phyloP scores from a whole-genome alignment of 64 coral and sea anemone species.

The Actinia tenebrosa region DNA sequence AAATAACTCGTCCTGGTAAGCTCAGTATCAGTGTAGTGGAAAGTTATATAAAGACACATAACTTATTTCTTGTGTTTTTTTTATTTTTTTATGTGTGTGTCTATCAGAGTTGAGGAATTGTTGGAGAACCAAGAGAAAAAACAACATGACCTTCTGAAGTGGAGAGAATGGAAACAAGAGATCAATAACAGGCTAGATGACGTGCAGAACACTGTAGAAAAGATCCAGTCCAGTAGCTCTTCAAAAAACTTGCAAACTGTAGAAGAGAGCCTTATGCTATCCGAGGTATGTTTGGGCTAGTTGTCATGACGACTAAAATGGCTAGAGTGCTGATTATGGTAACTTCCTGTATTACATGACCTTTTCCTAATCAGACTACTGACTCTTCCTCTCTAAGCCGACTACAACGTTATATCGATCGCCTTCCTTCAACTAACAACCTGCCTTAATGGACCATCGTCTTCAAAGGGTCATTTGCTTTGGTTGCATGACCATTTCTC shows the following conservation, averaged over 20 bases:
- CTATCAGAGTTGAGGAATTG: not conserved
- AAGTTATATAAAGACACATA: not conserved
- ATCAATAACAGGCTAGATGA: not conserved
- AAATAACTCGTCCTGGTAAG: not conserved
- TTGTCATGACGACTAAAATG: not conserved
- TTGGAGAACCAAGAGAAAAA: not conserved
- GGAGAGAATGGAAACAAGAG: not conserved
- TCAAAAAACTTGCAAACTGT: not conserved
- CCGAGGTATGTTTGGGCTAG: not conserved
- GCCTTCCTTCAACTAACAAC: not conserved
- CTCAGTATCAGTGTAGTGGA: not conserved
- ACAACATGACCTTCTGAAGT: not conserved
- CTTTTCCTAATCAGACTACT: not conserved
- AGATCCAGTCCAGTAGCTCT: not conserved
- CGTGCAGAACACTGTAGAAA: not conserved
- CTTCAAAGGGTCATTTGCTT: not conserved
- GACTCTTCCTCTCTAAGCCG: not conserved
- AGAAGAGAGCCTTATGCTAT: not conserved
- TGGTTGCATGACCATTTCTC: not conserved
- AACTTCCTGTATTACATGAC: not conserved
- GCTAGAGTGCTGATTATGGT: not conserved
- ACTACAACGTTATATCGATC: not conserved
- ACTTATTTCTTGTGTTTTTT: not conserved
- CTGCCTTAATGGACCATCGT: not conserved
- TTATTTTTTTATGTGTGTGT: not conserved